Conservation (phyloP, 2,797 vertebrate species). For the Mareca strepera region DNA sequence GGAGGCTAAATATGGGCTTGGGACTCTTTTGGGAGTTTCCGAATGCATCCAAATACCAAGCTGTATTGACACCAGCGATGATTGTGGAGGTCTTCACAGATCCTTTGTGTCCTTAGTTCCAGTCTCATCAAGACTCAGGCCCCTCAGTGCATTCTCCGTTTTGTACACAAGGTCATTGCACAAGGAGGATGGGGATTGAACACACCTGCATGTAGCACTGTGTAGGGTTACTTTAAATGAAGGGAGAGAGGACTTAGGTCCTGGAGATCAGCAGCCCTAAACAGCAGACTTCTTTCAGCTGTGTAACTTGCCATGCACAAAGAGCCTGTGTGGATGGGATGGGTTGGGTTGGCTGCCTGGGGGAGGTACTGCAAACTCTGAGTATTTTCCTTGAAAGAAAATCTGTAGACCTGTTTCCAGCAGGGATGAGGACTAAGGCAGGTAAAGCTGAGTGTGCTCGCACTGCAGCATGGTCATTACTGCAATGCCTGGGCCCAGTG, state of each 20-base stretch:
- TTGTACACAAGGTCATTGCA: background rate
- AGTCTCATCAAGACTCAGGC: background rate
- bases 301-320: background rate
- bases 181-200: background rate
- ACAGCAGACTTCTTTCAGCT: background rate
- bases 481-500: accelerated
- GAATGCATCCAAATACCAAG: background rate
- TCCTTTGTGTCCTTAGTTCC: background rate
- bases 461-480: accelerated
- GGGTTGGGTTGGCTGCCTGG: background rate
- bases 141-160: background rate
- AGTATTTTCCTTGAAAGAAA: background rate
- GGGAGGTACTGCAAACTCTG: background rate
- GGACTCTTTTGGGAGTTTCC: background rate
- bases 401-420: background rate
- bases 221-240: background rate
- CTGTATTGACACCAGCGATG: background rate
- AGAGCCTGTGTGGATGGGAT: accelerated
- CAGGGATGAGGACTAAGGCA: background rate
- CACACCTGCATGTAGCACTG: background rate
- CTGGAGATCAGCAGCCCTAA: background rate
- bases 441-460: background rate
- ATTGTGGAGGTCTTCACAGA: background rate
- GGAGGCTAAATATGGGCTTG: background rate
- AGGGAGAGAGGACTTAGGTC: background rate